Conservation (phyloP, 1,140 invertebrate genomes). For the Phenacoccus solenopsis region DNA sequence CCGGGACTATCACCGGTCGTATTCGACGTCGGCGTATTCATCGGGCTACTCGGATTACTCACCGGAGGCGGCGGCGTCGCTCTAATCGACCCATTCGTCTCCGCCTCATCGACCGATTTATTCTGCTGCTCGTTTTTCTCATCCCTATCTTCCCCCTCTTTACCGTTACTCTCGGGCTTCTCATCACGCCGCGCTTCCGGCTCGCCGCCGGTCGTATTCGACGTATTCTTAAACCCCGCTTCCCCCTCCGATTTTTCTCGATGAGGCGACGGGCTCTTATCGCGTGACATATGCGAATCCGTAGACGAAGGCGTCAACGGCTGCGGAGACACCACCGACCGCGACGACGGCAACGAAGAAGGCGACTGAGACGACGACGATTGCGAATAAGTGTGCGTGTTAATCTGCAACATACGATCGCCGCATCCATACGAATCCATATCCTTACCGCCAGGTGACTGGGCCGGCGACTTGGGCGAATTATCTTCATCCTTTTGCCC, state of each 20-base stretch:
- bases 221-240: not conserved
- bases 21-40: not conserved
- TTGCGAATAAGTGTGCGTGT: not conserved
- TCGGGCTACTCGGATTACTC: slow-evolving; percentile 31
- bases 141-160: not conserved
- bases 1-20: slow-evolving; percentile 36
- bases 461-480: not conserved
- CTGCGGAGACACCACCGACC: not conserved
- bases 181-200: no score
- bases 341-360: slow-evolving; percentile 1
- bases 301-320: not conserved
- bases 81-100: slow-evolving; percentile 28
- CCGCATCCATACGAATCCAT: not conserved
- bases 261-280: slow-evolving; percentile 9
- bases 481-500: no score
- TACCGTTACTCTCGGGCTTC: not conserved
- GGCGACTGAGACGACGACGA: slow-evolving; percentile 7
- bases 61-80: slow-evolving; percentile 14
- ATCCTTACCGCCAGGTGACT: not conserved
- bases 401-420: not conserved
- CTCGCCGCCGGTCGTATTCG: not conserved
- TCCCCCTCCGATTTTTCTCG: not conserved
- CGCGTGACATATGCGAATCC: not conserved
- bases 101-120: slow-evolving; percentile 35
- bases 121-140: slow-evolving; percentile 22